phyloP scores from a whole-genome alignment of 2,797 vertebrate genomes.

The Pangasius djambal region DNA sequence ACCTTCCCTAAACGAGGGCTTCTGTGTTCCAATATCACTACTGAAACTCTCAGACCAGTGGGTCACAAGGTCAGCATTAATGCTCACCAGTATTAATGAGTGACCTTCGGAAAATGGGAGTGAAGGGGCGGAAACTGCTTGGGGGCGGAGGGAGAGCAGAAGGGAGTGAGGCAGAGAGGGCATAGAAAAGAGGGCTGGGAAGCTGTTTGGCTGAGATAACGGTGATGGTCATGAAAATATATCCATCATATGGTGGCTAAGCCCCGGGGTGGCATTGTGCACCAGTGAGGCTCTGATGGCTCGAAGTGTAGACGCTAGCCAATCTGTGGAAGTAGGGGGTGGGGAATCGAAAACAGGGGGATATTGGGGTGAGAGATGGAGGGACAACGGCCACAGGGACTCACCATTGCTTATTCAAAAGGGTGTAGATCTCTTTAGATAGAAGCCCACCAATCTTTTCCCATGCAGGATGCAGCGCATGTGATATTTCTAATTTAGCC shows the following conservation, averaged over 20 bases:
- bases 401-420: constrained; percentile 80
- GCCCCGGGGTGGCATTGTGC: constrained; percentile 76
- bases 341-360: constrained; percentile 57
- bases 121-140: constrained; percentile 50
- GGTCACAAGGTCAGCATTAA: constrained; percentile 75
- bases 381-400: constrained; percentile 55
- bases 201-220: constrained; percentile 84
- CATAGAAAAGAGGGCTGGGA: constrained; percentile 76
- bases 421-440: constrained; percentile 74
- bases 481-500: constrained; percentile 72
- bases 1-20: constrained; percentile 62
- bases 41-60: constrained; percentile 69
- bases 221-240: constrained; percentile 80
- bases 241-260: constrained; percentile 82
- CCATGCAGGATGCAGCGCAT: constrained; percentile 48
- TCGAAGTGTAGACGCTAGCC: constrained; percentile 54
- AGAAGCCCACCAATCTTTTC: constrained; percentile 68
- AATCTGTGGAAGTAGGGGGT: constrained; percentile 71
- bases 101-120: constrained; percentile 77
- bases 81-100: constrained; percentile 80
- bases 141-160: constrained; percentile 52
- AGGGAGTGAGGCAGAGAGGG: constrained; percentile 72
- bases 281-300: constrained; percentile 63
- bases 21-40: constrained; percentile 66
- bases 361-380: constrained; percentile 12